Percentiles rank a stretch among this genome's conserved stretches.
Conservation (phyloP, 1,140 invertebrate genomes). For the Achroia grisella region DNA sequence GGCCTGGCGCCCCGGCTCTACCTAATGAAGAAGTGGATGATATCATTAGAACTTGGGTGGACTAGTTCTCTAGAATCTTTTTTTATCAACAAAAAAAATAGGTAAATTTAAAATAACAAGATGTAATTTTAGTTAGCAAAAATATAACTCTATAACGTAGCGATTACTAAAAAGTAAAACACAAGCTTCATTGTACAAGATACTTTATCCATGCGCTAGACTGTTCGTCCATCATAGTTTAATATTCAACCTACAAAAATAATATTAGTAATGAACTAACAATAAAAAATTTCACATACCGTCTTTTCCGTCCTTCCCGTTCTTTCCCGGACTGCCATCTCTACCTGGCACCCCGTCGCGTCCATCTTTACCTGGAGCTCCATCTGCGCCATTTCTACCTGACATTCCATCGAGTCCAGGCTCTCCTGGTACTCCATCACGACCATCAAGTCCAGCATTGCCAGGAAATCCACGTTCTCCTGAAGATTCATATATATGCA, state of each 20-base stretch:
- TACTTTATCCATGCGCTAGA: no score
- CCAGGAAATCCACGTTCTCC: conserved; percentile 79
- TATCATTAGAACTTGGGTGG: no score
- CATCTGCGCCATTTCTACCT: conserved; percentile 85
- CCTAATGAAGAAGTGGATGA: conserved; percentile 21
- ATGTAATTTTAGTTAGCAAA: no score
- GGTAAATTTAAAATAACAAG: no score
- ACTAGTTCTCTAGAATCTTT: no score
- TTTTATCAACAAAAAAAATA: no score
- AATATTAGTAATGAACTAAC: background rate
- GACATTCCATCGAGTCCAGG: conserved; percentile 90
- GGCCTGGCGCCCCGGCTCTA: conserved; percentile 71
- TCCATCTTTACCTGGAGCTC: conserved; percentile 82
- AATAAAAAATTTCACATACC: conserved; percentile 69
- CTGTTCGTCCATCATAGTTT: no score
- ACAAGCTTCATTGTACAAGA: no score
- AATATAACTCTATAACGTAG: no score
- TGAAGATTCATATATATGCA: conserved; percentile 7
- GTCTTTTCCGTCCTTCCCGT: conserved; percentile 73
- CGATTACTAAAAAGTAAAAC: no score
- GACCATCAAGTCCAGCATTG: conserved; percentile 84
- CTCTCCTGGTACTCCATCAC: conserved; percentile 89
- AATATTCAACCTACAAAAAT: no score
- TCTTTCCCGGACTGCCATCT: conserved; percentile 78
- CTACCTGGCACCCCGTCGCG: conserved; percentile 80